A percentile compares a stretch with the other conserved stretches of the same genome.
These are phyloP conservation scores for Ophion costatus DNA, from an alignment of 2,888 invertebrate genomes.

Conservation along the genomic window DNA sequence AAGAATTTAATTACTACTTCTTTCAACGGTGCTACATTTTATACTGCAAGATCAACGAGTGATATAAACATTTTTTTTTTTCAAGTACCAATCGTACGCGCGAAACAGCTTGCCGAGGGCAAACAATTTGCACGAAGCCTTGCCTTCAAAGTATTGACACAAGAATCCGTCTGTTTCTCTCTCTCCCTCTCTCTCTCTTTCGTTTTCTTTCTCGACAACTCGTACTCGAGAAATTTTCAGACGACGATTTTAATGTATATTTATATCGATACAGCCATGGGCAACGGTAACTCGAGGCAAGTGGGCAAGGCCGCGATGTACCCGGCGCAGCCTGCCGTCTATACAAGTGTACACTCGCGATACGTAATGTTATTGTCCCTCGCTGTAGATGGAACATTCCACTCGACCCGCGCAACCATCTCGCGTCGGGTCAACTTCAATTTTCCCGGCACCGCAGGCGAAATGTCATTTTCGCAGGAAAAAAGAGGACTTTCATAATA, in stretches of 20 bases:
- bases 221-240: too few species aligned
- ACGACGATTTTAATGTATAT: slow-evolving; percentile 3
- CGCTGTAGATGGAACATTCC: slow-evolving; percentile 5
- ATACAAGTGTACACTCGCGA: background rate
- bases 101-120: too few species aligned
- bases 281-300: slow-evolving; percentile 37
- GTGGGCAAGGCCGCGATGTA: slow-evolving; percentile 48
- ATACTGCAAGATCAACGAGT: too few species aligned
- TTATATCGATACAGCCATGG: slow-evolving; percentile 3
- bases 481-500: background rate
- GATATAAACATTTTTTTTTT: too few species aligned
- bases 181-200: too few species aligned
- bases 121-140: too few species aligned
- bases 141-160: too few species aligned
- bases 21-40: too few species aligned
- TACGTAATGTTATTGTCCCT: slow-evolving; percentile 1
- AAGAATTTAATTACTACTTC: slow-evolving; percentile 27
- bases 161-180: too few species aligned
- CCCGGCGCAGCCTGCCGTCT: slow-evolving; percentile 41
- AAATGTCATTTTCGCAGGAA: background rate
- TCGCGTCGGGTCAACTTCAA: background rate
- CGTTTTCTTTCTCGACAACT: too few species aligned
- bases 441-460: background rate
- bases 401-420: background rate
- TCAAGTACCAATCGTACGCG: too few species aligned